A percentile compares a stretch with the other conserved stretches of the same genome.
Evolutionary conservation across 2,888 invertebrate genomes (phyloP).

Genomic region (Archaeoteleia sp.): DNA sequence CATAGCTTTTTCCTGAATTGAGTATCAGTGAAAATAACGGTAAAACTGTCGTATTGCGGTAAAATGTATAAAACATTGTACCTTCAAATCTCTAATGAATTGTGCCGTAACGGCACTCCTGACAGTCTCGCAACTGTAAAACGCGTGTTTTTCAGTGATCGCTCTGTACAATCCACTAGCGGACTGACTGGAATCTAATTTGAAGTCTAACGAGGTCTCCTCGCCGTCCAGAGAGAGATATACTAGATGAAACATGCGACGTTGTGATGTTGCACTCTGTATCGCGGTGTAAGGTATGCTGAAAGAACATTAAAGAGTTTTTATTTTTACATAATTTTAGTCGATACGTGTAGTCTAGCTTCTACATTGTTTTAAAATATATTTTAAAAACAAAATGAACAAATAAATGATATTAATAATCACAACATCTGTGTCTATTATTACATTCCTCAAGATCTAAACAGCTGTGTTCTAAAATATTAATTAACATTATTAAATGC

Average conservation of each 20-base stretch:
- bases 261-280: conserved; percentile 85
- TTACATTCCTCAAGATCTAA: no score
- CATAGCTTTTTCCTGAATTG: no score
- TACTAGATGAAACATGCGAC: conserved; percentile 84
- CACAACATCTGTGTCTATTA: no score
- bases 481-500: no score
- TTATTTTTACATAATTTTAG: no score
- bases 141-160: conserved; percentile 93
- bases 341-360: no score
- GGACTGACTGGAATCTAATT: conserved; percentile 86
- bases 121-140: conserved; percentile 94
- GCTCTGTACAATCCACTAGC: conserved; percentile 90
- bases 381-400: no score
- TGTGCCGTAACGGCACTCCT: conserved; percentile 91
- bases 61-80: conserved; percentile 60
- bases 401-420: no score
- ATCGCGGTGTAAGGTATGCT: conserved; percentile 90
- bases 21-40: no score
- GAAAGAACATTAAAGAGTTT: conserved; percentile 53
- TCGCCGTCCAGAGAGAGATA: conserved; percentile 83
- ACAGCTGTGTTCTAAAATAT: no score
- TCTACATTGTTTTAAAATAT: no score
- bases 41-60: background rate
- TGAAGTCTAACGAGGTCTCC: conserved; percentile 84
- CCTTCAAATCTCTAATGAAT: conserved; percentile 91